Evolutionary conservation across 2,888 invertebrate genomes (phyloP), one percentile per base, ranked within the genome.

Genomic region (Cybosia mesomella): DNA sequence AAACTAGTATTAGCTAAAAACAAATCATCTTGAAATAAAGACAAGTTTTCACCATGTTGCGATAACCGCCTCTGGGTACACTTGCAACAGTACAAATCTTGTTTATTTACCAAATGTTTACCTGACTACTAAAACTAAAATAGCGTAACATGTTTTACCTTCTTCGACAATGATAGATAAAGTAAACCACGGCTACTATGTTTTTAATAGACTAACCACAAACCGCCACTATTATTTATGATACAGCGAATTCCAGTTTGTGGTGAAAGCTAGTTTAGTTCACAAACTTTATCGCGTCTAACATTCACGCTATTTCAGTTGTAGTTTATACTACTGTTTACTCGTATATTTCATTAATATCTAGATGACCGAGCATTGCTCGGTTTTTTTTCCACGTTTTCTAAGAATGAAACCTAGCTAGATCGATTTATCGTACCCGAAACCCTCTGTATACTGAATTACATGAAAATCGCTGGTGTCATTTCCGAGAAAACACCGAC

Each of bases 131-230:
- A 13, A 24, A 15, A 24, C 24, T 49, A 13, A 15, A 32, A 59
- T 22, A 36, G 36, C 28, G 24, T 9, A 32, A n/a, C 22, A 34
- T 36, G 21, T 55, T 63, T 36, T 22, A 22, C 7, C 49, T 54
- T 28, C 22, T 32, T 49, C 58, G 61, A 63, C 63, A 63, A 21
- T 53, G 58, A 67, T 67, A 58, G 49, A 58, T 67, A 62, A 49
- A 61, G 28, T 53, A 60, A 62, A 79, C 80, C 77, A 73, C 36
- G 55, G n/a, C 49, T 49, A n/a, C 49, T 53, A 62, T 15, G 57
- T 54, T 64, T 66, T 67, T 58, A 53, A 36, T 53, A 58, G 53
- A 54, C 15, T 43, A 15, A 53, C 63, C 63, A 55, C 67, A 59
- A 43, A 67, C 67, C 55, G 21, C 60, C 18, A 60, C 55, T 21